phyloP scores from a whole-genome alignment of 2,113 vertebrate species.

The Balaenoptera acutorostrata region DNA sequence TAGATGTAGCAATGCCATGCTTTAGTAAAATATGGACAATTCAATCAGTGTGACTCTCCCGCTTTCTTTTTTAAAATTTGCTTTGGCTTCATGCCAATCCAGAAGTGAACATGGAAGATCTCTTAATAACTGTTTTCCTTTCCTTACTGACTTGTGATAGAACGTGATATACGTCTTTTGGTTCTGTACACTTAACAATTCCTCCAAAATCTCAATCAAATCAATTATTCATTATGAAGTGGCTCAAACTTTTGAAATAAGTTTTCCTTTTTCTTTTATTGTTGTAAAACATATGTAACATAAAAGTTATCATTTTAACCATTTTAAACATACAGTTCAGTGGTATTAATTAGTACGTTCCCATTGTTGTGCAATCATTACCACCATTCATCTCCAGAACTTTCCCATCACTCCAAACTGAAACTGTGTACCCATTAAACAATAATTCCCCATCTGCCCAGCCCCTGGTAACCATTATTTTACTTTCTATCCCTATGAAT shows the following conservation, averaged over 20 bases:
- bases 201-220: not conserved
- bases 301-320: not conserved
- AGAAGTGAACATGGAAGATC: not conserved
- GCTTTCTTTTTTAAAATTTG: not conserved
- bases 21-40: not conserved
- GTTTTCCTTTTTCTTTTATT: not conserved
- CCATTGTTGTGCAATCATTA: not conserved
- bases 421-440: not conserved
- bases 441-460: not conserved
- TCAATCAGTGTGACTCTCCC: not conserved
- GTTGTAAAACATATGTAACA: not conserved
- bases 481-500: not conserved
- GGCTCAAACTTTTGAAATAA: not conserved
- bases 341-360: not conserved
- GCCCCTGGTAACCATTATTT: not conserved
- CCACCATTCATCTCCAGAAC: not conserved
- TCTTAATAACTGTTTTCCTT: not conserved
- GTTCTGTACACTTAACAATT: not conserved
- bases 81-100: not conserved
- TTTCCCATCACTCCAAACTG: not conserved
- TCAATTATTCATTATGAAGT: not conserved
- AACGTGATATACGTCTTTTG: not conserved
- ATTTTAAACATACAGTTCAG: not conserved
- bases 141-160: not conserved
- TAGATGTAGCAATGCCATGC: not conserved